These are phyloP conservation scores for Sesia bembeciformis DNA, from an alignment of 2,888 invertebrate species.

Conservation along the genomic window DNA sequence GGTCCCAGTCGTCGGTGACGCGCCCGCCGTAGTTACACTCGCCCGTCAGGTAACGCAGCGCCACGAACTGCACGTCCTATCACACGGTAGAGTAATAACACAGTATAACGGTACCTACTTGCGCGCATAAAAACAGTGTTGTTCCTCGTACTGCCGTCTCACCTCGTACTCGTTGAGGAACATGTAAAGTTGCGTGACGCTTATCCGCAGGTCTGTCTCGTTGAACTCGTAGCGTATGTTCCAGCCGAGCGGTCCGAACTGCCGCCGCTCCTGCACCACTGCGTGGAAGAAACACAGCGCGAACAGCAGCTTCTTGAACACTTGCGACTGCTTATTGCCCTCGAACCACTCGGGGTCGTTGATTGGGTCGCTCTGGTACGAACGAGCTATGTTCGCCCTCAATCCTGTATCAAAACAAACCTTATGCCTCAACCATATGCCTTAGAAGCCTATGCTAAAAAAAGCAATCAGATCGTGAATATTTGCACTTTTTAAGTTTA, in stretches of 20 bases:
- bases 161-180: slow-evolving; percentile 86
- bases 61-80: slow-evolving; percentile 87
- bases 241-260: slow-evolving; percentile 96
- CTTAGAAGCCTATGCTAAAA: too few relatives aligned
- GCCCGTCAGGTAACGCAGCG: slow-evolving; percentile 91
- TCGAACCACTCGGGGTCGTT: slow-evolving; percentile 92
- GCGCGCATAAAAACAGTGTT: too few relatives aligned
- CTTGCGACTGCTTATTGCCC: slow-evolving; percentile 82
- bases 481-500: background rate
- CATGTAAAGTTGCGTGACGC: slow-evolving; percentile 90
- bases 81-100: background rate
- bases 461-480: background rate
- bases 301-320: slow-evolving; percentile 90
- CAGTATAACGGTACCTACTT: too few relatives aligned
- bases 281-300: slow-evolving; percentile 96
- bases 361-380: slow-evolving; percentile 90
- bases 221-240: slow-evolving; percentile 97
- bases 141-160: too few relatives aligned
- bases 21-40: slow-evolving; percentile 98
- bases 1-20: slow-evolving; percentile 97
- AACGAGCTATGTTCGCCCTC: slow-evolving; percentile 87
- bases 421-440: background rate
- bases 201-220: slow-evolving; percentile 93
- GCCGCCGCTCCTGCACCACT: slow-evolving; percentile 89
- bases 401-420: slow-evolving; percentile 45